phyloP scores from a whole-genome alignment of 2,113 vertebrate genomes.

The Poeciliopsis occidentalis region DNA sequence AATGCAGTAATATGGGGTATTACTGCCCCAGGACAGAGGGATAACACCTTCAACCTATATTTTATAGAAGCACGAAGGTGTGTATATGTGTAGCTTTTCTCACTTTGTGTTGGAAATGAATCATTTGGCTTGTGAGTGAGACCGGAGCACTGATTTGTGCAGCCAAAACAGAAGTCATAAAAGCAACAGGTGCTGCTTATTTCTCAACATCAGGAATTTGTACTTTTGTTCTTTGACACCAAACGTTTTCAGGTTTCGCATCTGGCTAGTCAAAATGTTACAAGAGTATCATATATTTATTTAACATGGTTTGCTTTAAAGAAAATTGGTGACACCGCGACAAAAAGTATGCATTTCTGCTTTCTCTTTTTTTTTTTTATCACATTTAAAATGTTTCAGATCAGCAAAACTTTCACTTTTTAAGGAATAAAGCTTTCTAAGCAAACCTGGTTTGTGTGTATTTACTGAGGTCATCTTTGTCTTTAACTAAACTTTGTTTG shows the following conservation, averaged over 20 bases:
- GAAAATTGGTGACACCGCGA: neutral
- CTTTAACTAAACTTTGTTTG: too few species aligned
- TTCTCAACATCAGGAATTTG: too few species aligned
- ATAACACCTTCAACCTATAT: conserved; percentile 73
- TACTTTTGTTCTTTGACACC: too few species aligned
- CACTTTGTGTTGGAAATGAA: conserved; percentile 26
- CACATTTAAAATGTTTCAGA: too few species aligned
- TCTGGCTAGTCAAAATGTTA: too few species aligned
- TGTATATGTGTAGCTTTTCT: conserved; percentile 32
- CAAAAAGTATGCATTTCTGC: neutral
- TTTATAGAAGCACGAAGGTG: conserved; percentile 70
- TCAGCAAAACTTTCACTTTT: too few species aligned
- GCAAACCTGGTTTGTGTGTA: too few species aligned
- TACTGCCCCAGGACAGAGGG: conserved; percentile 68
- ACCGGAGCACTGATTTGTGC: neutral
- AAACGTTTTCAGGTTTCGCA: too few species aligned
- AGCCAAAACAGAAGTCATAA: neutral
- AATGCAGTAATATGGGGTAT: conserved; percentile 82
- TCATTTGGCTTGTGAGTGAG: conserved; percentile 11
- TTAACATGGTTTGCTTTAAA: neutral
- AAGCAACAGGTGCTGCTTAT: neutral
- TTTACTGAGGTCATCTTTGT: too few species aligned
- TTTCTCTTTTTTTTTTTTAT: too few species aligned
- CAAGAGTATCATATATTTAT: neutral
- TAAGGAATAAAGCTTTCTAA: too few species aligned